Evolutionary conservation across 2,113 vertebrate species (phyloP).

Genomic region (Bungarus multicinctus): DNA sequence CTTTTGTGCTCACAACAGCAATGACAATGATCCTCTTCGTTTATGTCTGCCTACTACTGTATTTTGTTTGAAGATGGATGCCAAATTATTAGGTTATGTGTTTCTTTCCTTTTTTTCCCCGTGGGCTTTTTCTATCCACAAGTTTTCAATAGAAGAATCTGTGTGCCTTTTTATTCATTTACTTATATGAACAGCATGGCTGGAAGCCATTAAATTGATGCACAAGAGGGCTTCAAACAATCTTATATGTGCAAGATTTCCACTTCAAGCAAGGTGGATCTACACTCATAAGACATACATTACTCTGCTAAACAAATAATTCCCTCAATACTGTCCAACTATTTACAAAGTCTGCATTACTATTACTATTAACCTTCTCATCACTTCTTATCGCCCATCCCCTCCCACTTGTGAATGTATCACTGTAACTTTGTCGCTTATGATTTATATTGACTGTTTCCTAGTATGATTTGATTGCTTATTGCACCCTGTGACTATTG

Average conservation of each 20-base stretch:
- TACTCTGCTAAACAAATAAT: no score
- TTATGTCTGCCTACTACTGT: neutral
- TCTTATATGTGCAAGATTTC: neutral
- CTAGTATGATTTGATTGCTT: no score
- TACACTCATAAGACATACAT: neutral
- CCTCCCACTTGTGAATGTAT: no score
- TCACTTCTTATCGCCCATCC: no score
- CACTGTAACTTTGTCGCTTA: no score
- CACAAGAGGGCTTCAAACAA: neutral
- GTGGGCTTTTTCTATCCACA: neutral
- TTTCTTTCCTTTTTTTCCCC: neutral
- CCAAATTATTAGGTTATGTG: neutral
- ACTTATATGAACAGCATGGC: neutral
- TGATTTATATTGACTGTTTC: no score
- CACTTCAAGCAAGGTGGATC: neutral
- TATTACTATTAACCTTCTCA: no score
- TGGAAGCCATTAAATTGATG: neutral
- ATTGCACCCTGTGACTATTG: no score
- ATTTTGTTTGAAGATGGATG: neutral
- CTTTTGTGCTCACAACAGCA: conserved; percentile 10
- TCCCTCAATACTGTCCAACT: no score
- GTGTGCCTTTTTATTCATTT: conserved; percentile 2
- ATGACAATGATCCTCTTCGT: neutral
- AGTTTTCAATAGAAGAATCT: neutral
- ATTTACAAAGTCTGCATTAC: no score